Evolutionary conservation across 2,113 vertebrate species (phyloP).

Genomic region (Numida meleagris): DNA sequence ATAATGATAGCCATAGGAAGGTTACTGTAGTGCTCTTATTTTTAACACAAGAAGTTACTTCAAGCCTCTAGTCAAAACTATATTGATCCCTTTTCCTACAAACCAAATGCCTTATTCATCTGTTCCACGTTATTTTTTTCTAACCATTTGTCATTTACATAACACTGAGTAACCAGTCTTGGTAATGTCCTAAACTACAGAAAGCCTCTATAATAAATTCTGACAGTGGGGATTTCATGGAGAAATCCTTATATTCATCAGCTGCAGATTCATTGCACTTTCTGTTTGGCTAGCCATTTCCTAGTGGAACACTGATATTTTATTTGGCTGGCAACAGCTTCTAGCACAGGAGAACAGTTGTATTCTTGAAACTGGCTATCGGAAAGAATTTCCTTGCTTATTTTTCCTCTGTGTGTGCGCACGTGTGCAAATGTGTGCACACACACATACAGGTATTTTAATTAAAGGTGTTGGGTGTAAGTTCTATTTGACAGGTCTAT

Average conservation of each 20-base stretch:
- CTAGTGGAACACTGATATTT: slow-evolving; percentile 88
- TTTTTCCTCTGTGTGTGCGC: slow-evolving; percentile 78
- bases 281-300: slow-evolving; percentile 91
- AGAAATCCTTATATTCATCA: slow-evolving; percentile 85
- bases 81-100: slow-evolving; percentile 70
- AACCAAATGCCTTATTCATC: slow-evolving; percentile 74
- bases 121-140: slow-evolving; percentile 64
- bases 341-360: slow-evolving; percentile 89
- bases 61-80: slow-evolving; percentile 41
- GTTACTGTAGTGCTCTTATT: slow-evolving; percentile 39
- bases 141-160: slow-evolving; percentile 83
- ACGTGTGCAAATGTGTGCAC: slow-evolving; percentile 22
- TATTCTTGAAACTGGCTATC: slow-evolving; percentile 82
- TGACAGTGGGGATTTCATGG: slow-evolving; percentile 80
- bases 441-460: slow-evolving; percentile 19
- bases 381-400: slow-evolving; percentile 84
- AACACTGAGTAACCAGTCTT: slow-evolving; percentile 83
- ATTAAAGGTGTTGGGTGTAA: slow-evolving; percentile 46
- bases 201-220: slow-evolving; percentile 86
- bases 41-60: slow-evolving; percentile 66
- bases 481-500: slow-evolving; percentile 51
- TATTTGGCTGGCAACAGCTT: slow-evolving; percentile 84
- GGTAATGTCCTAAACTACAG: slow-evolving; percentile 85
- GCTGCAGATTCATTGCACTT: slow-evolving; percentile 83
- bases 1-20: slow-evolving; percentile 37